Evolutionary conservation across 2,113 vertebrate genomes (phyloP), one percentile per base, ranked within the genome.

Genomic region (Solea senegalensis): DNA sequence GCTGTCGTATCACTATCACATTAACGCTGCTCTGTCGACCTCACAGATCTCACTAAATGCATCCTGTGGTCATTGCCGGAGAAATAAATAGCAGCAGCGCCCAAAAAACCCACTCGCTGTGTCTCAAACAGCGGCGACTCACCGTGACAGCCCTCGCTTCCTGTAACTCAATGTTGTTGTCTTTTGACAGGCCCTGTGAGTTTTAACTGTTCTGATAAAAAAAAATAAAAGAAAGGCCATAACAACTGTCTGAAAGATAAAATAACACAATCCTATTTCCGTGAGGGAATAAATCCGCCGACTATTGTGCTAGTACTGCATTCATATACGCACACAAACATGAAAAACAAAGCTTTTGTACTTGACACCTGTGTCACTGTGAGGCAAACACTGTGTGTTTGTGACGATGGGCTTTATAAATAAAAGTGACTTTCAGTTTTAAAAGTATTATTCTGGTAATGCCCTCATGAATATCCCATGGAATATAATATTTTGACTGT

Each of bases 31-130:
- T 70, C 67, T 60, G 34, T 34, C 34, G 48, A 85, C 72, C 87
- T 76, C 69, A 87, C 82, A 86, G 76, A 85, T 86, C 86, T 88
- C 78, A 65, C 87, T 86, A 92, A 93, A 93, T 93, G 92, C 83
- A 90, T 84, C 84, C 74, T 92, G 90, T 90, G 93, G 92, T 94
- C 65, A 65, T 81, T 88, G 68, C 61, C 55, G 26, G 50, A 57
- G 80, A 68, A 84, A 87, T 72, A 63, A 88, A 89, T 83, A 81
- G 80, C 76, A 45, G 65, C 15, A 21, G 21, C 16, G 34, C 2
- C 45, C 44, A 56, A 74, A 76, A 56, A 74, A 76, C 69, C 63
- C 69, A 69, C 72, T 85, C 39, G 14, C 58, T 2, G 16, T 78
- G 81, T 70, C 81, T 88, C 86, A 69, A 57, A 60, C 84, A 53